Percentiles rank a stretch among this genome's conserved stretches.
Evolutionary conservation across 2,797 vertebrate species (phyloP).

Genomic region (Chaetophractus vellerosus): DNA sequence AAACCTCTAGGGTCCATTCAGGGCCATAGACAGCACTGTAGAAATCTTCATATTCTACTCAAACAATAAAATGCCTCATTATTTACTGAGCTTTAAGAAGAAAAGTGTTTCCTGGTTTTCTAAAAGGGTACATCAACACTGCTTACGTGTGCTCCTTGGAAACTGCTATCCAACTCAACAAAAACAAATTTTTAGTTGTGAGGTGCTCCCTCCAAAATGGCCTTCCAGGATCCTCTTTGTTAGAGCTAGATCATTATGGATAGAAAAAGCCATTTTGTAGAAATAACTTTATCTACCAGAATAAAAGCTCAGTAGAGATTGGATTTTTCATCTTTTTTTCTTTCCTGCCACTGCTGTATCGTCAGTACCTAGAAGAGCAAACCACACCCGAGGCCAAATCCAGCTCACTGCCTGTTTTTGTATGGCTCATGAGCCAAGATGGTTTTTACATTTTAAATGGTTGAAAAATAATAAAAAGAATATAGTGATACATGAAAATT

Average conservation of each 20-base stretch:
- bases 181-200: neutral
- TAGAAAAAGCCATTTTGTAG: neutral
- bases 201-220: neutral
- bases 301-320: neutral
- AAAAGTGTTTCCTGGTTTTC: neutral
- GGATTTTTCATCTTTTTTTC: neutral
- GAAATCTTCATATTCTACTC: neutral
- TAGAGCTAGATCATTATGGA: neutral
- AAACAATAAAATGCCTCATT: neutral
- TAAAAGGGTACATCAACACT: neutral
- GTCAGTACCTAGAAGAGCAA: neutral
- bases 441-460: slow-evolving; percentile 26
- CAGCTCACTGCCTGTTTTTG: neutral
- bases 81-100: neutral
- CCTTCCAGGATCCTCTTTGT: neutral
- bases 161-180: neutral
- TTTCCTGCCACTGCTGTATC: neutral
- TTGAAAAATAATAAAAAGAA: neutral
- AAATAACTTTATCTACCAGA: neutral
- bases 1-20: neutral
- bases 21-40: neutral
- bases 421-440: neutral
- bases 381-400: neutral
- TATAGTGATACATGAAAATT: neutral
- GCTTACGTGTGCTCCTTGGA: neutral